phyloP scores from a whole-genome alignment of 2,113 vertebrate species.

The Pomatostomus ruficeps region DNA sequence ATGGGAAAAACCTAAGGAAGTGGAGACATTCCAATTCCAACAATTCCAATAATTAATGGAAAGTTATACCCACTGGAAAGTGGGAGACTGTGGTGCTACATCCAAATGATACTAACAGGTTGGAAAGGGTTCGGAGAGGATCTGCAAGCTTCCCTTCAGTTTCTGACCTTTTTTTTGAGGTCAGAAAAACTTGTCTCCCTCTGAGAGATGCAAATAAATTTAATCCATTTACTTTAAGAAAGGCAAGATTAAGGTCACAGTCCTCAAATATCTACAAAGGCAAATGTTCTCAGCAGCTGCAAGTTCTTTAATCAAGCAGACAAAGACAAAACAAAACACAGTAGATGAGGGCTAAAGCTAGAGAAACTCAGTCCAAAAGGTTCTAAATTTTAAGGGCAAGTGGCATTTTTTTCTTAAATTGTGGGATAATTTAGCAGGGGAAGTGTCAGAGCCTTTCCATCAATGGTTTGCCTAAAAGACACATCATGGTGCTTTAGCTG shows the following conservation, averaged over 20 bases:
- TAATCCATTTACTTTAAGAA: neutral
- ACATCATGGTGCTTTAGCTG: rapidly evolving
- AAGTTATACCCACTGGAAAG: neutral
- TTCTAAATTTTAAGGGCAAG: neutral
- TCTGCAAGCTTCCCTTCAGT: neutral
- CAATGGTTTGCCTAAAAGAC: neutral
- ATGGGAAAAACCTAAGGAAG: neutral
- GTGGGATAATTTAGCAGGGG: neutral
- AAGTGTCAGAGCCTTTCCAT: neutral
- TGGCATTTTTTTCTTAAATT: neutral
- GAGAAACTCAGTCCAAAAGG: neutral
- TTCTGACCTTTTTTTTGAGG: neutral
- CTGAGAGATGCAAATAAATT: neutral
- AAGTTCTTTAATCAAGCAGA: neutral
- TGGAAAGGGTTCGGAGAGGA: neutral
- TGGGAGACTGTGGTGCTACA: rapidly evolving
- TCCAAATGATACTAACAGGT: neutral
- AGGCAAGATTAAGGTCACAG: neutral
- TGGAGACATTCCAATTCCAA: neutral
- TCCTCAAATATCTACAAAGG: neutral
- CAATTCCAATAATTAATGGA: neutral
- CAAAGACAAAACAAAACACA: neutral
- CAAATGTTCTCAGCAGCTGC: neutral
- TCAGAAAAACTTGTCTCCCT: neutral
- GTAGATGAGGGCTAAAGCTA: neutral